Evolutionary conservation across 2,888 invertebrate species (phyloP).

Genomic region (Nomada ruficornis): DNA sequence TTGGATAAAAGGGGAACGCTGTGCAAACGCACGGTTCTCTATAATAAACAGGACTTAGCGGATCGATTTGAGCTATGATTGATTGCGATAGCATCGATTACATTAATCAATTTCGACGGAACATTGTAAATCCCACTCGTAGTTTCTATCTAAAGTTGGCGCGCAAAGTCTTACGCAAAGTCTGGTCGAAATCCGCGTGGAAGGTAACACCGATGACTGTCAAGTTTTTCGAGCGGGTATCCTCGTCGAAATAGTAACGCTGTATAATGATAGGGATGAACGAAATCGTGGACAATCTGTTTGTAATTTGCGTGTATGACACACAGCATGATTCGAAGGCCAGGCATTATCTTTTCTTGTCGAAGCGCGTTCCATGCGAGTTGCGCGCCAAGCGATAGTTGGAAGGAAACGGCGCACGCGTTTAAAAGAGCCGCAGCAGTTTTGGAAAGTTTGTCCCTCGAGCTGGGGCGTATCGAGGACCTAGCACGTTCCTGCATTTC

Average conservation of each 20-base stretch:
- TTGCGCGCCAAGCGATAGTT: no score
- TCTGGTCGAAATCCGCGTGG: not conserved
- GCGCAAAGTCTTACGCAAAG: not conserved
- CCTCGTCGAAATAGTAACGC: not conserved
- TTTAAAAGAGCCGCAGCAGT: not conserved
- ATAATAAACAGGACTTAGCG: no score
- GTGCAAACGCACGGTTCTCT: no score
- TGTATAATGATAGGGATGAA: conserved; percentile 26
- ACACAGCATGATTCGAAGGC: not conserved
- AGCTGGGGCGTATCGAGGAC: conserved; percentile 6
- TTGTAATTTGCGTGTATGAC: conserved; percentile 15
- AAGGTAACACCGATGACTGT: conserved; percentile 18
- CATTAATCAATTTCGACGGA: no score
- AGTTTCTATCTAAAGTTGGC: not conserved
- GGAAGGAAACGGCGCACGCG: not conserved
- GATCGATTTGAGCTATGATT: not conserved
- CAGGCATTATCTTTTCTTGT: conserved; percentile 8
- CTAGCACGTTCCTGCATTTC: conserved; percentile 51
- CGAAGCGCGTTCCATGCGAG: not conserved
- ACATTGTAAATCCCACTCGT: not conserved
- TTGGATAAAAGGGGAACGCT: no score
- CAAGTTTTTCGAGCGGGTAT: not conserved
- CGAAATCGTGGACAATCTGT: not conserved
- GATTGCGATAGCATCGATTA: not conserved
- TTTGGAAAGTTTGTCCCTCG: not conserved